Evolutionary conservation across 2,888 invertebrate genomes (phyloP).

Genomic region (Cerastoderma edule): DNA sequence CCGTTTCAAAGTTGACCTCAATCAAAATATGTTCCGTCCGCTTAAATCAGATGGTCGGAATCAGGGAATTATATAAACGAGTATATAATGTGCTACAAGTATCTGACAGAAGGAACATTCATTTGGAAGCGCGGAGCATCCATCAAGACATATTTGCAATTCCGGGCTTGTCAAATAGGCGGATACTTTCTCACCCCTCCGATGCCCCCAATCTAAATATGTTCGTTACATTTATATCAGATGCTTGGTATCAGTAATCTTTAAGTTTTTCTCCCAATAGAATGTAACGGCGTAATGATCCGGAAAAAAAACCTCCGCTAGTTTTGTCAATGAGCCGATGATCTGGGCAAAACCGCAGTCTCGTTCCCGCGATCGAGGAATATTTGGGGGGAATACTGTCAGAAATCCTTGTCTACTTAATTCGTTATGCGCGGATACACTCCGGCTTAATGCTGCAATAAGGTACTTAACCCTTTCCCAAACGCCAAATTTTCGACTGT

Average conservation of each 20-base stretch:
- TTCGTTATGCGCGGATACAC: too few species aligned
- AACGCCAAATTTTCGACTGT: too few species aligned
- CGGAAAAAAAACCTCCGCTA: slow-evolving; percentile 20
- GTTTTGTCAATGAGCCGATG: slow-evolving; percentile 21
- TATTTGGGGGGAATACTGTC: slow-evolving; percentile 12
- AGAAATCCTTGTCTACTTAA: too few species aligned
- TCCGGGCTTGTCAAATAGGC: slow-evolving; percentile 56
- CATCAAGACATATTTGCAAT: slow-evolving; percentile 54
- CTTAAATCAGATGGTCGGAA: slow-evolving; percentile 44
- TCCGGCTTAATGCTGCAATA: too few species aligned
- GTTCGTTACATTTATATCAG: slow-evolving; percentile 55
- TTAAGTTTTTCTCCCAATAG: slow-evolving; percentile 56
- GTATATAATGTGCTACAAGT: slow-evolving; percentile 41
- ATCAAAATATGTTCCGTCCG: slow-evolving; percentile 44
- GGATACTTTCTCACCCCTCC: slow-evolving; percentile 47
- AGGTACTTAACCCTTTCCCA: too few species aligned
- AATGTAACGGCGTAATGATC: slow-evolving; percentile 29
- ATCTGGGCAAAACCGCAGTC: slow-evolving; percentile 19
- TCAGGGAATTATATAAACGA: slow-evolving; percentile 50
- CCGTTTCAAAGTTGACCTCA: slow-evolving; percentile 31
- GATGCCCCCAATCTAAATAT: slow-evolving; percentile 58
- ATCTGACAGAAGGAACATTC: slow-evolving; percentile 46
- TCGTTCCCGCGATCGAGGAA: slow-evolving; percentile 3
- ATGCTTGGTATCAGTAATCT: slow-evolving; percentile 52
- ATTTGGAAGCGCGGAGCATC: slow-evolving; percentile 34